Base-by-base conservation (phyloP, 2,797 vertebrate species). In the Psittacula derbiana region DNA sequence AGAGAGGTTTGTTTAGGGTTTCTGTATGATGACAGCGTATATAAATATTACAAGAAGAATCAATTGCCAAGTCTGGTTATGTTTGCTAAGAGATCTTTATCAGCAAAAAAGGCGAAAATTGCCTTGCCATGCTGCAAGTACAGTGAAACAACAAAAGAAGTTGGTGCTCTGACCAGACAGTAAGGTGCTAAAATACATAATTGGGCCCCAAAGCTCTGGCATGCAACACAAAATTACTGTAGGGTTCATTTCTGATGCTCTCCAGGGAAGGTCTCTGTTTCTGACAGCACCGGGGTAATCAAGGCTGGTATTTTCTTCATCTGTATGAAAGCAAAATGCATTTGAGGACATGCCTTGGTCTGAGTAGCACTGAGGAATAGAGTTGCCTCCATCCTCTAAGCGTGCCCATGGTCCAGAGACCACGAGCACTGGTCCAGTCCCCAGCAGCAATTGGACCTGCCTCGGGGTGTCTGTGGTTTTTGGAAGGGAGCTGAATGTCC, bases 371-470 rank as follows among this genome's bases (percentile, higher is more conserved):
- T 31, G 8, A 5, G 33, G n/a, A 11, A 4, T 20, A 16, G 57
- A 27, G 23, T 49, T 75, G 49, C 33, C 33, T 81, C 53, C 49
- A 31, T 69, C 58, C 58, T 12, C 41, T 65, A 65, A 75, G 62
- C 7, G 0, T 2, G 4, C 16, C 43, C 1, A 0, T 69, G 10
- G 43, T 47, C 55, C 43, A 50, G 24, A 66, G 28, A 41, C 25
- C 30, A 1, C 38, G 17, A 65, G n/a, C 44, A 18, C 12, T 43
- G 21, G 28, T 60, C 30, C 53, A 71, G 38, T 47, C 21, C 19
- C 49, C 58, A 81, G 49, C 27, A 86, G 46, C 41, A 86, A 90
- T 36, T 11, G 21, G 9, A 40, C 6, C 10, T 36, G 43, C 27
- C 66, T 88, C 0, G 0, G 27, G 5, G 9, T 65, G 43, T 30